A percentile compares a stretch with the other conserved stretches of the same genome.
Conservation (phyloP, 2,888 invertebrate species). For the Pammene aurita region DNA sequence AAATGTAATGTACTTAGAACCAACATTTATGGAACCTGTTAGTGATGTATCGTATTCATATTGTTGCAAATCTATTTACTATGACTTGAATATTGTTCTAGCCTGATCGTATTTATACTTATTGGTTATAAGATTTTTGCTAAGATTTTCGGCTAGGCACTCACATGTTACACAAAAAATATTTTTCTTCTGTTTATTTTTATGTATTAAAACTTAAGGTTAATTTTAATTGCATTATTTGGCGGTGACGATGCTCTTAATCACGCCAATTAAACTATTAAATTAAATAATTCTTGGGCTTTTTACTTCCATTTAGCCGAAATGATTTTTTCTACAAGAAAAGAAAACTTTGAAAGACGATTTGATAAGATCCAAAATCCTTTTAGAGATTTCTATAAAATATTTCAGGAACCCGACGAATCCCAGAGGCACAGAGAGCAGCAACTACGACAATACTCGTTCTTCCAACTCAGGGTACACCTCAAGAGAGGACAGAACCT, state of each 20-base stretch:
- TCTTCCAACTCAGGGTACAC: constrained; percentile 95
- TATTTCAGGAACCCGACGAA: constrained; percentile 86
- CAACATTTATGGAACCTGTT: too few species aligned
- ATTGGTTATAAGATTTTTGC: background rate
- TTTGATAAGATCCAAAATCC: background rate
- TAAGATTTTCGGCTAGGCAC: background rate
- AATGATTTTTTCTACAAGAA: too few species aligned
- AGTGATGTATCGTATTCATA: background rate
- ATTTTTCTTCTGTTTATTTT: too few species aligned
- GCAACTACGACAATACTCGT: constrained; percentile 91
- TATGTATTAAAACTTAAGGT: too few species aligned
- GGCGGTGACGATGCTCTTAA: too few species aligned
- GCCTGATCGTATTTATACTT: background rate
- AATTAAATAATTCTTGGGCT: too few species aligned
- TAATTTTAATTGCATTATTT: too few species aligned
- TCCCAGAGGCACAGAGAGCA: constrained; percentile 87
- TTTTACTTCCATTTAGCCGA: background rate
- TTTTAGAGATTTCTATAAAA: constrained; percentile 17
- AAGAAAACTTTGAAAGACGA: background rate
- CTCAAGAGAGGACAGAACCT: constrained; percentile 94
- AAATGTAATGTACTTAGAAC: too few species aligned
- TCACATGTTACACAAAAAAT: too few species aligned
- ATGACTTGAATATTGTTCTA: background rate
- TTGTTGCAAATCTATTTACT: background rate
- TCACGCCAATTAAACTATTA: too few species aligned